Evolutionary conservation across 2,888 invertebrate genomes (phyloP).

Genomic region (Syritta pipiens): DNA sequence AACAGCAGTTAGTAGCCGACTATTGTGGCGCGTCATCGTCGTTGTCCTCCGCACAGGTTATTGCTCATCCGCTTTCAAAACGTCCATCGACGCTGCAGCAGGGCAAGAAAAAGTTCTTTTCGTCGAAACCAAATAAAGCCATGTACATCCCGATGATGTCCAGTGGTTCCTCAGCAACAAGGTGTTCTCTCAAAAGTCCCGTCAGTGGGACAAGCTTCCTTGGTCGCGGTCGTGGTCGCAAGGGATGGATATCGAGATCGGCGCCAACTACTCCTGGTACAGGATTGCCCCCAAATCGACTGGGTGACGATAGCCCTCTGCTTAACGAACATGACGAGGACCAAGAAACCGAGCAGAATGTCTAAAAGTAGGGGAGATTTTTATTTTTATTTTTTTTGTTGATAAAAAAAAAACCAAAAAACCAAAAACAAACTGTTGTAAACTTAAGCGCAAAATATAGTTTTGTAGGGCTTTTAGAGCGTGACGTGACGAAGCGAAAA

Average conservation of each 20-base stretch:
- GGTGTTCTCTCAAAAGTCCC: conserved; percentile 76
- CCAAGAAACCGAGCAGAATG: conserved; percentile 74
- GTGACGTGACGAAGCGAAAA: conserved; percentile 58
- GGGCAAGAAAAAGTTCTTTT: conserved; percentile 80
- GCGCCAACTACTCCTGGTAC: conserved; percentile 89
- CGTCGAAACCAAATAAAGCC: conserved; percentile 83
- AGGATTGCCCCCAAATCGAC: conserved; percentile 82
- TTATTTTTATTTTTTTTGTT: conserved; percentile 26
- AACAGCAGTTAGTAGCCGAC: conserved; percentile 51
- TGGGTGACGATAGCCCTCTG: conserved; percentile 85
- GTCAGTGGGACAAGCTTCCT: conserved; percentile 76
- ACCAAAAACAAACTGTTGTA: conserved; percentile 42
- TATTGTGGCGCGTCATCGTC: conserved; percentile 55
- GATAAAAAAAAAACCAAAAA: conserved; percentile 5
- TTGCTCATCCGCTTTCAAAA: conserved; percentile 71
- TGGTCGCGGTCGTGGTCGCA: conserved; percentile 78
- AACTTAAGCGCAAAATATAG: conserved; percentile 67
- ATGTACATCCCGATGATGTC: conserved; percentile 84
- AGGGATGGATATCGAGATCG: conserved; percentile 86
- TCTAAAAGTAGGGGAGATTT: conserved; percentile 69
- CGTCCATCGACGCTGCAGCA: conserved; percentile 76
- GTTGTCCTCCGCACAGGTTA: conserved; percentile 45
- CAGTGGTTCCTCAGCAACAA: conserved; percentile 72
- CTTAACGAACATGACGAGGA: conserved; percentile 82
- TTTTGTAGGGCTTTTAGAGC: conserved; percentile 63